A percentile compares a stretch with the other conserved stretches of the same genome.
Conservation (phyloP, 2,113 vertebrate genomes). For the Catagonus wagneri region DNA sequence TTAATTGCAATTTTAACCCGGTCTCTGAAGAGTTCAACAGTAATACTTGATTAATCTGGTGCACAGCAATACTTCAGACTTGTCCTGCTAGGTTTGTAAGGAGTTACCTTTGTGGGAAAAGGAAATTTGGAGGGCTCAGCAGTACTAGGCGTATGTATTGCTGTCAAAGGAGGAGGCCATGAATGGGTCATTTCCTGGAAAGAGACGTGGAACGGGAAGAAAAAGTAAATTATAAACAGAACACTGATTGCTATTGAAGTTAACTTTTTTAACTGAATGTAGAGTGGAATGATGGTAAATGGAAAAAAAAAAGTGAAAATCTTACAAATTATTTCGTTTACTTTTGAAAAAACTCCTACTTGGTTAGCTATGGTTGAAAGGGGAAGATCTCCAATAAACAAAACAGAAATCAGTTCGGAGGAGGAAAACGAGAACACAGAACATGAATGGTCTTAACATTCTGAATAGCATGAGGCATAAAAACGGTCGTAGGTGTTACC, state of each 20-base stretch:
- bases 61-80: neutral
- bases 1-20: neutral
- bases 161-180: constrained; percentile 95
- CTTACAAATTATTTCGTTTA: constrained; percentile 3
- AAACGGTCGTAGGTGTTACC: neutral
- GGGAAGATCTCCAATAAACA: neutral
- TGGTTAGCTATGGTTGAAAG: neutral
- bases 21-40: neutral
- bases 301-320: constrained; percentile 49
- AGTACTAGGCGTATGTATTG: constrained; percentile 91
- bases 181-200: constrained; percentile 96
- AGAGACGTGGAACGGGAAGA: constrained; percentile 65
- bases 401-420: neutral
- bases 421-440: neutral
- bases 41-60: neutral
- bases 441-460: neutral
- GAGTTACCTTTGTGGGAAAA: constrained; percentile 91
- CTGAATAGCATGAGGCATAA: neutral
- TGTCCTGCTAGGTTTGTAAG: neutral
- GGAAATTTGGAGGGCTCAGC: constrained; percentile 90
- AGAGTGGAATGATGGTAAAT: neutral
- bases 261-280: neutral
- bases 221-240: constrained; percentile 45
- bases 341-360: neutral
- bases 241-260: neutral